Evolutionary conservation across 2,113 vertebrate genomes (phyloP).

Genomic region (Acanthochromis polyacanthus): DNA sequence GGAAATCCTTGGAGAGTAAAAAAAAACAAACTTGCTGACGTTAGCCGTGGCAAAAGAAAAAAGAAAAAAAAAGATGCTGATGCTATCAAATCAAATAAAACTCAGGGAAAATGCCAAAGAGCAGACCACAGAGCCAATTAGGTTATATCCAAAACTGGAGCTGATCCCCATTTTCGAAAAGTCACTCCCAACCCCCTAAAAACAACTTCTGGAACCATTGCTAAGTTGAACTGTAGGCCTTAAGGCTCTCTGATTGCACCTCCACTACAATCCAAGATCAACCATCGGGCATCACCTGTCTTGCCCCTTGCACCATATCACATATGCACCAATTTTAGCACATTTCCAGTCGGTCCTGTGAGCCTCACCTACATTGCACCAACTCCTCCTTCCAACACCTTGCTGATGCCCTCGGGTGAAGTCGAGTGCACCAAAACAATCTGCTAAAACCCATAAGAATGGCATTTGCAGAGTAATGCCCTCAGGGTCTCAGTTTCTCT

Average conservation of each 20-base stretch:
- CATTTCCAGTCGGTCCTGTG: not conserved
- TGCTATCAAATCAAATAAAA: too few species aligned
- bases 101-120: too few species aligned
- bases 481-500: not conserved
- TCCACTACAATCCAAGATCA: too few species aligned
- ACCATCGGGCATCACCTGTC: not conserved
- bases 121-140: too few species aligned
- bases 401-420: slow-evolving; percentile 15
- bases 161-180: not conserved
- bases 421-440: not conserved
- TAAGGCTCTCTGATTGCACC: not conserved
- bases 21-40: not conserved
- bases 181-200: not conserved
- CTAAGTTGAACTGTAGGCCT: too few species aligned
- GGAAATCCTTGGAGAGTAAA: too few species aligned
- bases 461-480: not conserved
- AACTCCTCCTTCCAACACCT: not conserved
- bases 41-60: not conserved
- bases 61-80: too few species aligned
- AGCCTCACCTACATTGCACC: not conserved
- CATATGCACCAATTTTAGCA: not conserved
- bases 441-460: slow-evolving; percentile 2
- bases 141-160: too few species aligned
- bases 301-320: not conserved
- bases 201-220: not conserved